Base-by-base conservation (phyloP, 2,797 vertebrate genomes). In the Acipenser transmontanus region DNA sequence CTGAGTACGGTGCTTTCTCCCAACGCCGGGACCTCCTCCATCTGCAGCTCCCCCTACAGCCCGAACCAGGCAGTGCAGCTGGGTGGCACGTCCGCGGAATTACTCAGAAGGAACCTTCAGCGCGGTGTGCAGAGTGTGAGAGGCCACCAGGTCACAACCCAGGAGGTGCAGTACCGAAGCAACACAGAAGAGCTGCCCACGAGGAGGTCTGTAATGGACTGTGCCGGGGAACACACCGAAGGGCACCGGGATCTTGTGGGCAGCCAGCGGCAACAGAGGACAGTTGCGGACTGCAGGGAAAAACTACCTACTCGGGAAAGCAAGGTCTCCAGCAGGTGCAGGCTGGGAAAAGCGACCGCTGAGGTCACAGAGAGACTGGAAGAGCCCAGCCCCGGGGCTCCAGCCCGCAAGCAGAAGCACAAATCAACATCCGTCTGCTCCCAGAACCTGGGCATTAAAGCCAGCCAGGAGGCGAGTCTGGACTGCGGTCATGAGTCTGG, bases 121-220 rank as follows among this genome's bases (percentile, higher is more conserved):
- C 34, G 34, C 34, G 34, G 3, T 34, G 2, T 4, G 34, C 34
- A 34, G 1, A 34, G 34, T 4, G 34, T 4, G 34, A 34, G 34
- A 34, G 34, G 34, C 34, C 34, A 34, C 34, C 34, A 34, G 34
- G 3, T 34, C 34, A 34, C 34, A 34, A 77, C 88, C 0, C 72
- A 91, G 63, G 88, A 92, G 54, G 9, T 10, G 54, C 2, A 1
- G 63, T 20, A 59, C 34, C 69, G 85, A 84, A 0, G 80, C 86
- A 89, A 68, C 86, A 87, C 52, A 84, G 90, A 7, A 74, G 88
- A 4, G 89, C 90, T 2, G 90, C 88, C 65, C 90, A 92, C 72
- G 11, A 57, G 11, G 12, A 11, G 6, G 2, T 13, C 54, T 7
- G 54, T 7, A 7, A 11, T 11, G 9, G 83, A 82, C 66, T 85